Conservation (phyloP, 92 coral and sea anemone genomes). For the Isaurus tuberculatus region DNA sequence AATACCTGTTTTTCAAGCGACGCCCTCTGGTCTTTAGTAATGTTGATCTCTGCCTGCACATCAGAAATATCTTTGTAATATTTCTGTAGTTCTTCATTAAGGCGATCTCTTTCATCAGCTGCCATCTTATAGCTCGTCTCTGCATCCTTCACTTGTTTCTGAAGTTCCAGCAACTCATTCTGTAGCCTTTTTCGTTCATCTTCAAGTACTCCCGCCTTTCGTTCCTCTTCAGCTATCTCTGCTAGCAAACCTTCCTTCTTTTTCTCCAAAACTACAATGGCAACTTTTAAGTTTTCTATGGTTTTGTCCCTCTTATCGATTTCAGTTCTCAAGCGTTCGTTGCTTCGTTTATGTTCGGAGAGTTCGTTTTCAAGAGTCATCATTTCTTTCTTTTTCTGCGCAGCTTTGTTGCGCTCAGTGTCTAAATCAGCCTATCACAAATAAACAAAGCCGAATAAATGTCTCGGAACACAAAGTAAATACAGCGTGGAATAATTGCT, state of each 20-base stretch:
- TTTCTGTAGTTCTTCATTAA: slow-evolving; percentile 84
- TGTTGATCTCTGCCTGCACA: slow-evolving; percentile 84
- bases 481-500: too few relatives aligned
- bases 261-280: slow-evolving; percentile 77
- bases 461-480: too few relatives aligned
- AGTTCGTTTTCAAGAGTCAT: slow-evolving; percentile 81
- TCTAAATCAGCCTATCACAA: slow-evolving; percentile 70
- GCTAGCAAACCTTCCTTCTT: slow-evolving; percentile 80
- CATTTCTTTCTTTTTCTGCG: slow-evolving; percentile 74
- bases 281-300: slow-evolving; percentile 81
- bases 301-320: slow-evolving; percentile 83
- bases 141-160: slow-evolving; percentile 73
- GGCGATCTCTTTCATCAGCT: slow-evolving; percentile 83
- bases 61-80: slow-evolving; percentile 87
- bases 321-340: slow-evolving; percentile 83
- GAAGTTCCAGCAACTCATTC: slow-evolving; percentile 79
- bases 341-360: slow-evolving; percentile 71
- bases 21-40: slow-evolving; percentile 82
- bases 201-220: slow-evolving; percentile 78
- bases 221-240: slow-evolving; percentile 80
- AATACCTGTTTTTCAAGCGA: slow-evolving; percentile 77
- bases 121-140: slow-evolving; percentile 85
- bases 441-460: background rate
- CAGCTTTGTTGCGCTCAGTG: slow-evolving; percentile 66
- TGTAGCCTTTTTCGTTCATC: slow-evolving; percentile 88